Evolutionary conservation across 2,888 invertebrate species (phyloP).

Genomic region (Diaphora mendica): DNA sequence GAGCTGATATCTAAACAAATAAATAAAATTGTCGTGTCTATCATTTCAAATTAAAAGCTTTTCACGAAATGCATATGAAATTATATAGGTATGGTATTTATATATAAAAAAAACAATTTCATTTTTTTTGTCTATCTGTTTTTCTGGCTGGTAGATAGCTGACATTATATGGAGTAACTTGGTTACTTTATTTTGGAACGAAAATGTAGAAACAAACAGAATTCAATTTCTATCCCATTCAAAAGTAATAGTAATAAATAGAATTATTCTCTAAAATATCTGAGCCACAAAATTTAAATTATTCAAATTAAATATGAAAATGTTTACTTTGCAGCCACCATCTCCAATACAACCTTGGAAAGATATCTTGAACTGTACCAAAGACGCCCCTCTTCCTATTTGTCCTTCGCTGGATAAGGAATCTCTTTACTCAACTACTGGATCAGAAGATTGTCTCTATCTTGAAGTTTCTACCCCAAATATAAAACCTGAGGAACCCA

Average conservation of each 20-base stretch:
- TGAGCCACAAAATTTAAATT: not conserved
- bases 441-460: slow-evolving; percentile 81
- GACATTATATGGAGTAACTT: too few species aligned
- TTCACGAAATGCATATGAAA: too few species aligned
- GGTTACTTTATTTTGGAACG: too few species aligned
- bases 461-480: slow-evolving; percentile 73
- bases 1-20: too few species aligned
- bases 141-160: too few species aligned
- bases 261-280: not conserved
- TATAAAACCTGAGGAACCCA: slow-evolving; percentile 63
- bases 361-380: slow-evolving; percentile 68
- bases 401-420: slow-evolving; percentile 23
- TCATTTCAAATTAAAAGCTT: too few species aligned
- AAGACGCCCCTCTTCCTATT: slow-evolving; percentile 59
- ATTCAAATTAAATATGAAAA: not conserved
- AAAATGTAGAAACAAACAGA: too few species aligned
- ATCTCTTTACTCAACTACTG: slow-evolving; percentile 41
- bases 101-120: too few species aligned
- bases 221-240: too few species aligned
- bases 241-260: not conserved
- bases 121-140: too few species aligned
- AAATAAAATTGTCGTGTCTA: too few species aligned
- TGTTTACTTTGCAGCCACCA: slow-evolving; percentile 70
- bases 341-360: slow-evolving; percentile 65
- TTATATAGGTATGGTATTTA: too few species aligned